Evolutionary conservation across 2,797 vertebrate genomes (phyloP), one percentile per base, ranked within the genome.

Genomic region (Hoplostethus mediterraneus): DNA sequence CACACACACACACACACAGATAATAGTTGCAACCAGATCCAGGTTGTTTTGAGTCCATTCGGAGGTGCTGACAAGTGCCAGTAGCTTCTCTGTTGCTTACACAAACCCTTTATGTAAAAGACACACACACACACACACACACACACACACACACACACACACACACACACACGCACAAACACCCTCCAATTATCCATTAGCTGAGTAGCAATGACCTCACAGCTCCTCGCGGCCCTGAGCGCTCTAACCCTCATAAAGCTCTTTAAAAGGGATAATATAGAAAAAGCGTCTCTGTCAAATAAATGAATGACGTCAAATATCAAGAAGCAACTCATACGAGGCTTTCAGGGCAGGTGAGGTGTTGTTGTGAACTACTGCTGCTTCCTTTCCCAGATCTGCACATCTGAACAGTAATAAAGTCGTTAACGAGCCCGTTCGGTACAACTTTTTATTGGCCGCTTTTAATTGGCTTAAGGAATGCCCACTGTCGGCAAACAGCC

Each of bases 211-310:
- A 21, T 82, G 65, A 80, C 65, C 62, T 73, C 68, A 79, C 52
- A 74, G 42, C 53, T 62, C 57, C 28, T 65, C 47, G 12, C 25
- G 51, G 65, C 67, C 53, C 49, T 0, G 3, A 63, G 59, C 21
- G 1, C 59, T 81, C 58, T 42, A 65, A 79, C 36, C 63, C 60
- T 71, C 42, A 53, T 83, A 73, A 76, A 81, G 69, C 51, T 61
- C 9, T 44, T 70, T 69, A 80, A 63, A 77, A 63, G 14, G 16
- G 4, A 59, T 54, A 28, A 73, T 68, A 68, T 62, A 42, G 31
- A 70, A 53, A 65, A 70, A 12, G 45, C 36, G 78, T 60, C 58
- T 17, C 33, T 73, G 55, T 25, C 0, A 21, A 31, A 17, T 31
- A 30, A 28, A 33, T 36, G 36, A 28, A 9, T 58, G 44, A 72